Base-by-base conservation (phyloP, 2,888 invertebrate genomes). In the Philereme transversata region DNA sequence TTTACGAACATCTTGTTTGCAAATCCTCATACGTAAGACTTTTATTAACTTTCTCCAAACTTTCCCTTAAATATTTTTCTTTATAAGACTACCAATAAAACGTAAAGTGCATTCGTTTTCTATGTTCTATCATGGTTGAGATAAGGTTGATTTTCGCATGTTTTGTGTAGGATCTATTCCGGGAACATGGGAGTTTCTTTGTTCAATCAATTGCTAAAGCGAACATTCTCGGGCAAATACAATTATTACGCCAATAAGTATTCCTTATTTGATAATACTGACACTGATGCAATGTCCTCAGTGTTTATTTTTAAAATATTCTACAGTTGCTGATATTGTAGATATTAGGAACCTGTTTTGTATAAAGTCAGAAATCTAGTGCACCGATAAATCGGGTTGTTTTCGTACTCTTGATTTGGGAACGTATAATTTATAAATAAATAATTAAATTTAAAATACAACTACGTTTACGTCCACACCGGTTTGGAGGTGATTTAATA, bases 31-130 rank as follows among this genome's bases (percentile, higher is more conserved):
- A 61, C 62, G 45, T 62, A 22, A 43, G 49, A 59, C 56, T 69
- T 66, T 52, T 69, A 69, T 69, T 69, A 70, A 67, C 69, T 69
- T 65, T 63, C 60, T 57, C 46, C 57, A 56, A 69, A 69, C 62
- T 69, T 67, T 59, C 55, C 41, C 61, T 70, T 64, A 66, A 66
- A 70, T 66, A 67, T 67, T 55, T 55, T 60, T 65, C 63, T 63
- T 60, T 50, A 60, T 54, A 60, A 65, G 54, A 51, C 59, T 38
- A 55, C 45, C 57, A 64, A 64, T 67, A 64, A 67, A 67, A 49
- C 49, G 54, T 50, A 22, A 51, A 54, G 62, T 66, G 62, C 64
- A 66, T 58, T 50, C 58, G 38, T 57, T 41, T 46, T 7, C 52
- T 22, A 6, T 22, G 35, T 44, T 50, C 41, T 68, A 62, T 57